These are phyloP conservation scores for Euclidia mi DNA, from an alignment of 2,888 invertebrate species.

Conservation along the genomic window DNA sequence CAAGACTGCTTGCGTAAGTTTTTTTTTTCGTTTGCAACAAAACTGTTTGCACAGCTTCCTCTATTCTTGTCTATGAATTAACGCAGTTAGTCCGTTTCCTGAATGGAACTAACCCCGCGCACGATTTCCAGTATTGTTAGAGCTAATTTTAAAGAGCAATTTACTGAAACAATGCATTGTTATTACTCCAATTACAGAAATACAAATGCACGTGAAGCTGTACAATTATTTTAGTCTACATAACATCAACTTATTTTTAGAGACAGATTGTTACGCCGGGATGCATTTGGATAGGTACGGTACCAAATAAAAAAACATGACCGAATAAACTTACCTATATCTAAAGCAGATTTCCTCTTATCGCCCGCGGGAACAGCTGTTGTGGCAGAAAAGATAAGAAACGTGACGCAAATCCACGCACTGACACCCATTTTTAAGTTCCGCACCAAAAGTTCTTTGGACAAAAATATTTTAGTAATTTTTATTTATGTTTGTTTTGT, in stretches of 20 bases:
- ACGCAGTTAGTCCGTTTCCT: conserved; percentile 22
- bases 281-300: too few relatives aligned
- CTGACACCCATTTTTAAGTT: conserved; percentile 82
- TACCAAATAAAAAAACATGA: conserved; percentile 2
- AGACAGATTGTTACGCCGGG: too few relatives aligned
- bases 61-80: conserved; percentile 19
- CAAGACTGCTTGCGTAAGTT: conserved; percentile 76
- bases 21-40: conserved; percentile 65
- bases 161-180: conserved; percentile 20
- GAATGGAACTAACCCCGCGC: conserved; percentile 9
- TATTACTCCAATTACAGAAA: conserved; percentile 21
- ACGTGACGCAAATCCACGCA: conserved; percentile 80
- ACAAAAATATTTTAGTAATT: conserved; percentile 33
- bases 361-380: conserved; percentile 79
- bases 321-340: conserved; percentile 70
- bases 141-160: conserved; percentile 15
- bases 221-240: not conserved
- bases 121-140: conserved; percentile 24
- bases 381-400: conserved; percentile 78
- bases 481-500: conserved; percentile 46
- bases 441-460: conserved; percentile 56
- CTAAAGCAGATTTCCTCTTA: conserved; percentile 65
- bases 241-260: not conserved
- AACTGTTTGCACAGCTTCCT: conserved; percentile 26
- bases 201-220: not conserved